Evolutionary conservation across 2,113 vertebrate genomes (phyloP), one percentile per base, ranked within the genome.

Genomic region (Syrmaticus mikado): DNA sequence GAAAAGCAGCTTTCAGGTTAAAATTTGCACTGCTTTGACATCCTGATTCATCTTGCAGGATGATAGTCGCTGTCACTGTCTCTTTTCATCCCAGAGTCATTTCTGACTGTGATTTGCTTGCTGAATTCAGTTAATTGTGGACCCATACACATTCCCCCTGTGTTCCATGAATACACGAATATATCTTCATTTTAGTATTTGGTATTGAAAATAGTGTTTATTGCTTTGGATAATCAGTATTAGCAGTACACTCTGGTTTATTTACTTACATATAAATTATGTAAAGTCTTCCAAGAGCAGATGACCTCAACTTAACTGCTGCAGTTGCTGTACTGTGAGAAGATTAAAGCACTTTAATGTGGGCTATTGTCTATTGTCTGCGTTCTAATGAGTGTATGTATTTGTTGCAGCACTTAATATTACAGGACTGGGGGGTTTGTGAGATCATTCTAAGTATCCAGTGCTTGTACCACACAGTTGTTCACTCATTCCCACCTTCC

Each of bases 291-390:
- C 6, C 48, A 76, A 81, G 38, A 91, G 34, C 76, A 91, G 70
- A 92, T 83, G 82, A 96, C 61, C 82, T 92, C 87, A 65, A 72
- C 30, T 67, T 48, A 89, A 86, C 55, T 66, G 86, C 76, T 89
- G 79, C 79, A 77, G 50, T 89, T 90, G n/a, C 64, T 92, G 32
- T 86, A 79, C 58, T 80, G 64, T 76, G 85, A 91, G 85, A 94
- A 62, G 78, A 95, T 94, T 95, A 94, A 87, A 95, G 38, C 3
- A 3, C 32, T 95, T 94, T 89, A 85, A 91, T 89, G 83, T 82
- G 92, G 58, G 61, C 73, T 91, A 43, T 87, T 82, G 66, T 90
- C 73, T 92, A 50, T 83, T 34, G 27, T 87, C 68, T 80, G 50
- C 32, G 82, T 57, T 80, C 58, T 96, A 89, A 94, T 79, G 70